Evolutionary conservation across 2,797 vertebrate species (phyloP), one percentile per base, ranked within the genome.

Genomic region (Platalea minor): DNA sequence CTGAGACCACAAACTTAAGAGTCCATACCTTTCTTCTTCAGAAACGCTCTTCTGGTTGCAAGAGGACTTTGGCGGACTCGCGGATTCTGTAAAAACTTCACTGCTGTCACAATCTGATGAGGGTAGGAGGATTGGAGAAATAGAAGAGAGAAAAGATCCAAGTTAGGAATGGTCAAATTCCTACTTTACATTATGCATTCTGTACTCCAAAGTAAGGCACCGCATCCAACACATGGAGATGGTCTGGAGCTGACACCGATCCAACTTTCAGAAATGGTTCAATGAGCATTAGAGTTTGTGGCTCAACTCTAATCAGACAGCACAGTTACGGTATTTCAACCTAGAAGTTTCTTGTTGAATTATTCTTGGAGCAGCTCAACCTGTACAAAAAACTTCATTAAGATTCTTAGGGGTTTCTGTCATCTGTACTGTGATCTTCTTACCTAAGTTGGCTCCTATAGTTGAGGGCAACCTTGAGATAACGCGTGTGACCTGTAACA

Each of bases 21-120:
- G 65, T 33, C n/a, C 97, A 96, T 98, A 99, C 99, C 99, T 99
- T 99, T 99, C 97, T 99, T 99, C 98, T 99, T 99, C 96, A 99
- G 97, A 97, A 99, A 99, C 4, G 98, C 98, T 98, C 98, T 99
- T 97, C 99, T 98, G 96, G 98, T 98, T 80, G 98, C 98, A 82
- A 99, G 87, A 5, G 99, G 99, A 96, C 99, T 99, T 97, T 99
- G 99, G 56, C 98, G 99, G 79, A 99, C 99, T 92, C 99, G 98
- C 20, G 98, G 98, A 97, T 99, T 99, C 97, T 99, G 99, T 61
- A 99, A 98, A 98, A 99, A 99, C 97, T 99, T 99, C 91, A 99
- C 98, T 72, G 99, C 99, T 37, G 99, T 99, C 94, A 98, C 98
- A 95, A 99, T 99, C 99, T 99, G 98, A 73, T 48, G 94, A 96